Evolutionary conservation across 1,140 invertebrate species (phyloP), one percentile per base, ranked within the genome.

Genomic region (Megathymus violae): DNA sequence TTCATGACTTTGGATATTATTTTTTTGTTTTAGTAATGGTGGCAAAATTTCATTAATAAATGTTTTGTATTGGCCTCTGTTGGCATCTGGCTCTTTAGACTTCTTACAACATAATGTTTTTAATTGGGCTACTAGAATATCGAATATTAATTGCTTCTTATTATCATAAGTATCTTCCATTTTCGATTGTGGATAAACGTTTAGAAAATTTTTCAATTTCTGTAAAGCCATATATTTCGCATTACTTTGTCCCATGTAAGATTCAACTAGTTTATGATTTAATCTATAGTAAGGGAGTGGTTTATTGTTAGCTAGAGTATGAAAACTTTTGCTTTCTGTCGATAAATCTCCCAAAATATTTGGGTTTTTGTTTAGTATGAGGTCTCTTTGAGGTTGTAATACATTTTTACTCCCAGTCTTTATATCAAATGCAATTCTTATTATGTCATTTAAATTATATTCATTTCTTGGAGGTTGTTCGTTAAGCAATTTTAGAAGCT

Each of bases 101-200:
- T 71, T 81, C 48, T 84, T 85, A 69, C 85, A 89, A 64, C 85
- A 89, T 7, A 89, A 64, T 25, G 76, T 64, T 77, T 86, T 89
- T n/a, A 89, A 47, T 56, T 89, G 84, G 2, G 76, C 67, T 17
- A 82, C 78, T 15, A 89, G 67, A 56, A 85, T 66, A 69, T 89
- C 82, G 56, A 89, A 89, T 15, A 88, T 62, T 36, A 85, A 36
- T 76, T 88, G 84, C 60, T 73, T 88, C 48, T 83, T 87, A 40
- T 76, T 68, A 44, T 65, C 56, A 40, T 70, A 52, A 4, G 17
- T 41, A 5, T 64, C 50, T 3, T 71, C 22, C 38, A 61, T 48
- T 13, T 46, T 46, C 1, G 41, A 19, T 10, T 56, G 51, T 16
- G 74, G 74, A 22, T 65, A 58, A 56, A 59, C 73, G 50, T 80